Evolutionary conservation across 2,113 vertebrate genomes (phyloP).

Genomic region (Hemiscyllium ocellatum): DNA sequence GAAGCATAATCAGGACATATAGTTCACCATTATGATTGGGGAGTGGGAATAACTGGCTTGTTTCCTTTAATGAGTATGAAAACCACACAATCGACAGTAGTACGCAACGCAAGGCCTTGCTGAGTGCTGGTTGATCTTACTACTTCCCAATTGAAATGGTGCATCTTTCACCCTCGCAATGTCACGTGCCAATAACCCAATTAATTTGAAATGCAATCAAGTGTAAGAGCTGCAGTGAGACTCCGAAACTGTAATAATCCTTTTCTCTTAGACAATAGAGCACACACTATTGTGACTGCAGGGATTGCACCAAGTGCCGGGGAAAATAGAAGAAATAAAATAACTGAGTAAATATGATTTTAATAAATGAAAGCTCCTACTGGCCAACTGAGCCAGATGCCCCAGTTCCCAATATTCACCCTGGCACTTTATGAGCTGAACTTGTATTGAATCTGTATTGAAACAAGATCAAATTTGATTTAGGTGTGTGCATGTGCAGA

Average conservation of each 20-base stretch:
- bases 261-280: background rate
- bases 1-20: constrained; percentile 33
- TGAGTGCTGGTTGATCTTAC: constrained; percentile 24
- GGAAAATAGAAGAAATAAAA: background rate
- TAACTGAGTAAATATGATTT: background rate
- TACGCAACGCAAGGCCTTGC: background rate
- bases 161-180: background rate
- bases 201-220: constrained; percentile 33
- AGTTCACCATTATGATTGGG: constrained; percentile 26
- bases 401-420: background rate
- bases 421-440: background rate
- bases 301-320: background rate
- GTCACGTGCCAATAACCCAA: constrained; percentile 19
- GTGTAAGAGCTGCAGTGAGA: background rate
- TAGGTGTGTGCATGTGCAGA: too few species aligned
- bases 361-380: background rate
- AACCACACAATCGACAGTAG: background rate
- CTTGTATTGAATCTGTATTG: background rate
- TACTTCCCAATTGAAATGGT: constrained; percentile 22
- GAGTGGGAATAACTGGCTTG: constrained; percentile 32
- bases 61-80: constrained; percentile 25
- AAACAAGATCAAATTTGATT: background rate
- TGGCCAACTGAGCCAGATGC: background rate
- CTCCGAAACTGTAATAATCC: background rate
- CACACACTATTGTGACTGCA: background rate